Percentiles rank a stretch among this genome's conserved stretches.
phyloP scores from a whole-genome alignment of 2,797 vertebrate genomes.

The Geotrypetes seraphini region DNA sequence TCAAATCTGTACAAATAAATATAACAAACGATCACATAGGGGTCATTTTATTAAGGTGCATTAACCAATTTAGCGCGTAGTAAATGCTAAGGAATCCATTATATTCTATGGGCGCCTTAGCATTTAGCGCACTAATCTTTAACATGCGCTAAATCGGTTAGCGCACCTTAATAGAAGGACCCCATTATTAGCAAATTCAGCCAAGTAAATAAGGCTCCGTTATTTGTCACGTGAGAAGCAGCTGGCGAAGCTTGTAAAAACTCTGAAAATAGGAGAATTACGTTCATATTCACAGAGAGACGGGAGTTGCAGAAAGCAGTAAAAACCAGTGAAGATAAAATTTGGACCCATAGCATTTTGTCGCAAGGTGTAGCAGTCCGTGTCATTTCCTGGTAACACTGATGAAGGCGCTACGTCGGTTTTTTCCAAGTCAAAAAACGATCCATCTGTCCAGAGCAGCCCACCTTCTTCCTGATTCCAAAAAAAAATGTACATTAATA shows the following conservation, averaged over 20 bases:
- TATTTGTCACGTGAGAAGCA: too few species aligned
- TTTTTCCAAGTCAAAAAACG: slow-evolving; percentile 51
- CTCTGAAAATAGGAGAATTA: slow-evolving; percentile 45
- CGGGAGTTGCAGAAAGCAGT: slow-evolving; percentile 68
- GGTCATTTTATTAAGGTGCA: too few species aligned
- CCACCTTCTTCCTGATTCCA: slow-evolving; percentile 64
- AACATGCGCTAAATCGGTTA: too few species aligned
- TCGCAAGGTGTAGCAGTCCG: slow-evolving; percentile 75
- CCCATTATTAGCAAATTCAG: too few species aligned
- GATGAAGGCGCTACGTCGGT: slow-evolving; percentile 37
- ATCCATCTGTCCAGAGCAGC: slow-evolving; percentile 65
- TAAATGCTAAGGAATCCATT: too few species aligned
- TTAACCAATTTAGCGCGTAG: too few species aligned
- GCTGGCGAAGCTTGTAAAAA: neutral
- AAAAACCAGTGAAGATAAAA: slow-evolving; percentile 73
- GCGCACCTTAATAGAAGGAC: too few species aligned
- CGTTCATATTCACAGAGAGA: slow-evolving; percentile 80
- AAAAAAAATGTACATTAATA: slow-evolving; percentile 6
- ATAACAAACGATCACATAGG: too few species aligned
- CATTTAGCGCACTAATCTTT: too few species aligned
- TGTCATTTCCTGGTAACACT: slow-evolving; percentile 56
- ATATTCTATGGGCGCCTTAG: too few species aligned
- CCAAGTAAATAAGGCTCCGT: too few species aligned
- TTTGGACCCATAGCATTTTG: slow-evolving; percentile 60
- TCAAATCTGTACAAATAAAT: too few species aligned